A percentile compares a stretch with the other conserved stretches of the same genome.
phyloP scores from a whole-genome alignment of 1,140 invertebrate genomes.

The Leptopilina clavipes region DNA sequence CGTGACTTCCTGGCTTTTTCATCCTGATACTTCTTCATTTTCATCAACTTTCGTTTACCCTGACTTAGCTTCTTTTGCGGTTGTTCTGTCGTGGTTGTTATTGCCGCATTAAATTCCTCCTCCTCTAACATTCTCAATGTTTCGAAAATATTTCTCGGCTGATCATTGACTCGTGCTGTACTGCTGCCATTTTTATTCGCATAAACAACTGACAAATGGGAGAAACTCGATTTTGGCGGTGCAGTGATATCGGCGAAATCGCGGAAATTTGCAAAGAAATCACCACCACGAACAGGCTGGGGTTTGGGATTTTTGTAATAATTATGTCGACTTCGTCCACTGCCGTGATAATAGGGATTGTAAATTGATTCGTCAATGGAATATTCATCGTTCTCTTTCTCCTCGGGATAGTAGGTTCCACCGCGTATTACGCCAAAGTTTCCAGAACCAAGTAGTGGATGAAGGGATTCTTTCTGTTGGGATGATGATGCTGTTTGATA shows the following conservation, averaged over 20 bases:
- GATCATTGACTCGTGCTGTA: slow-evolving; percentile 74
- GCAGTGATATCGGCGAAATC: slow-evolving; percentile 92
- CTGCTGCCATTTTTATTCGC: slow-evolving; percentile 82
- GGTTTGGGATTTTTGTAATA: slow-evolving; percentile 76
- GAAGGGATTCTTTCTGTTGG: slow-evolving; percentile 55
- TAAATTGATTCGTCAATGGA: slow-evolving; percentile 71
- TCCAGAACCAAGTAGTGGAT: slow-evolving; percentile 84
- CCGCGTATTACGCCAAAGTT: slow-evolving; percentile 92
- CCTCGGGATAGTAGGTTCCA: slow-evolving; percentile 86
- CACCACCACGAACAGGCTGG: slow-evolving; percentile 66
- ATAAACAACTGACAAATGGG: slow-evolving; percentile 87
- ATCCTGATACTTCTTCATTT: slow-evolving; percentile 78
- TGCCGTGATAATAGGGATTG: slow-evolving; percentile 81
- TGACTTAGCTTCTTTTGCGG: slow-evolving; percentile 77
- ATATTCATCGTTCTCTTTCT: slow-evolving; percentile 77
- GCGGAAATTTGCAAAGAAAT: slow-evolving; percentile 87
- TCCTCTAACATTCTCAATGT: slow-evolving; percentile 83
- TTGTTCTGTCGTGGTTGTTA: slow-evolving; percentile 61
- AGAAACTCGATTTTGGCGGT: slow-evolving; percentile 86
- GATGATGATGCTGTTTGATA: slow-evolving; percentile 57
- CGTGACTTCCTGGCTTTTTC: slow-evolving; percentile 75
- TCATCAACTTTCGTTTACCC: slow-evolving; percentile 80
- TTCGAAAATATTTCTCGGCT: slow-evolving; percentile 88
- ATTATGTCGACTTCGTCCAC: slow-evolving; percentile 78
- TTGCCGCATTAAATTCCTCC: slow-evolving; percentile 69